Percentiles rank a stretch among this genome's conserved stretches.
phyloP scores from a whole-genome alignment of 2,888 invertebrate genomes.

The Athalia rosae region DNA sequence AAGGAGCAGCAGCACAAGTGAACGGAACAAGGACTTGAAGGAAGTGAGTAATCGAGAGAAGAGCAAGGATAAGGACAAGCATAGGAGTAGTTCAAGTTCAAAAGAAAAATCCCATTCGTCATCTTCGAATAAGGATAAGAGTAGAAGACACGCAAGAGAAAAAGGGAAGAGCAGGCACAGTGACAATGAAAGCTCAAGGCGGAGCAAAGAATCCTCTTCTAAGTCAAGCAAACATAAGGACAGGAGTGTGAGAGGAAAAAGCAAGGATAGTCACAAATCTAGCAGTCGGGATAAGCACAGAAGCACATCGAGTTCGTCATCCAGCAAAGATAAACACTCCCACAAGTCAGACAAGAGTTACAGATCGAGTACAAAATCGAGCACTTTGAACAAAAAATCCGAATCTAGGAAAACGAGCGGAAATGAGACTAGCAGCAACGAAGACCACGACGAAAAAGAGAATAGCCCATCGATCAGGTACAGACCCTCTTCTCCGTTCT shows the following conservation, averaged over 20 bases:
- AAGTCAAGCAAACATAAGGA: slow-evolving; percentile 56
- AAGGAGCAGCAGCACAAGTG: slow-evolving; percentile 61
- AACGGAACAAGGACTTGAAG: slow-evolving; percentile 64
- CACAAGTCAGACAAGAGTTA: slow-evolving; percentile 60
- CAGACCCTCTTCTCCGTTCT: slow-evolving; percentile 52
- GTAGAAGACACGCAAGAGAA: slow-evolving; percentile 50
- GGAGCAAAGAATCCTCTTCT: slow-evolving; percentile 47
- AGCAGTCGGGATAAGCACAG: slow-evolving; percentile 57
- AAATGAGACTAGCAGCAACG: slow-evolving; percentile 57
- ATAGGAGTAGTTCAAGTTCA: slow-evolving; percentile 56
- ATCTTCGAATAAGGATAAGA: slow-evolving; percentile 60
- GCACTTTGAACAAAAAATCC: slow-evolving; percentile 59
- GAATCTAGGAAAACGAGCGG: slow-evolving; percentile 57
- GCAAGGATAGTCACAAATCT: slow-evolving; percentile 53
- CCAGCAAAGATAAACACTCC: slow-evolving; percentile 57
- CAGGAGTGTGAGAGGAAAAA: slow-evolving; percentile 55
- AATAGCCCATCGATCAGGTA: slow-evolving; percentile 55
- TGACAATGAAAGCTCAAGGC: slow-evolving; percentile 47
- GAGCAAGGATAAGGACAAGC: slow-evolving; percentile 67
- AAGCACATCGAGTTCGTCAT: slow-evolving; percentile 62
- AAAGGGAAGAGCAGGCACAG: slow-evolving; percentile 53
- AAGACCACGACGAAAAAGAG: slow-evolving; percentile 56
- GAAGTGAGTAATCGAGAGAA: slow-evolving; percentile 71
- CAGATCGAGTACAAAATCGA: slow-evolving; percentile 62
- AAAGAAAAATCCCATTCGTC: slow-evolving; percentile 59